These are phyloP conservation scores for Zeus faber DNA, from an alignment of 2,113 vertebrate species.

Conservation along the genomic window DNA sequence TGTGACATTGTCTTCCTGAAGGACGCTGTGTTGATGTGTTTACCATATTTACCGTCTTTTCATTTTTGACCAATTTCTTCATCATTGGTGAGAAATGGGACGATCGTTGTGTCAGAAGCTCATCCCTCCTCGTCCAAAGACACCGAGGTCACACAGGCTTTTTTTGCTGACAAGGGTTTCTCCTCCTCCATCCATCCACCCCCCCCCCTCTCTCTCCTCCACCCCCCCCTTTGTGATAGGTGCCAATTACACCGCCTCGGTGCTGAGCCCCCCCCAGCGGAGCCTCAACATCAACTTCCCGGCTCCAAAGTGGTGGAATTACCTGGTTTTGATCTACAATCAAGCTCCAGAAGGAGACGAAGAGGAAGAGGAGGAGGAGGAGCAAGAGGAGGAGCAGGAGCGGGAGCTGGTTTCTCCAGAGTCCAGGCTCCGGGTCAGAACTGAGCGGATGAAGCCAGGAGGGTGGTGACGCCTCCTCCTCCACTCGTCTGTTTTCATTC, in stretches of 20 bases:
- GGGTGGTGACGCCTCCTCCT: background rate
- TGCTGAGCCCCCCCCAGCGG: background rate
- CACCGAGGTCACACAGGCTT: background rate
- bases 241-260: background rate
- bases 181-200: background rate
- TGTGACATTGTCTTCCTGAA: background rate
- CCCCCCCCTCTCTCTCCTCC: background rate
- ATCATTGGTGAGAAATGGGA: background rate
- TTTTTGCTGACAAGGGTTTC: background rate
- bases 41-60: background rate
- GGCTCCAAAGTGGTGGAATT: background rate
- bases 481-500: background rate
- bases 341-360: background rate
- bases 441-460: background rate
- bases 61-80: background rate
- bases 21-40: background rate
- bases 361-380: background rate
- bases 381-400: background rate
- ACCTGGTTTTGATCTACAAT: background rate
- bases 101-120: background rate
- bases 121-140: background rate
- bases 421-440: no score
- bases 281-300: background rate
- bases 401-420: no score
- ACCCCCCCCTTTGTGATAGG: background rate